Evolutionary conservation across 2,113 vertebrate genomes (phyloP).

Genomic region (Sminthopsis crassicaudata): DNA sequence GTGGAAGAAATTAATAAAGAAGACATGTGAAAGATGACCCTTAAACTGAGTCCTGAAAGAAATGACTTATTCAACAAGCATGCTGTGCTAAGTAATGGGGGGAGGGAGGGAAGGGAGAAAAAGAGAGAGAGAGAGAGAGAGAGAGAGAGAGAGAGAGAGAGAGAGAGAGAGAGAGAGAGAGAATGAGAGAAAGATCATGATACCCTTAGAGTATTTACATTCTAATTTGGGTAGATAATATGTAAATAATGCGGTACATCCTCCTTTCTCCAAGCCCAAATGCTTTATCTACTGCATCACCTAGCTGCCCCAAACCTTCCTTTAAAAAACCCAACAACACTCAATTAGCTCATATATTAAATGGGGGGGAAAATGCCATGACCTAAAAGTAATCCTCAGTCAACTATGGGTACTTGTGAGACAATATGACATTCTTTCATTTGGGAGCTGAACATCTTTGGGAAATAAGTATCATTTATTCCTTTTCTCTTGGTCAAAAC

Average conservation of each 20-base stretch:
- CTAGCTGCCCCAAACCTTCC: neutral
- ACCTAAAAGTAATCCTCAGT: slow-evolving; percentile 14
- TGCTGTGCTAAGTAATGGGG: neutral
- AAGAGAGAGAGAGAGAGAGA: no score
- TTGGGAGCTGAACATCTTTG: neutral
- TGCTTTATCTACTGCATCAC: neutral
- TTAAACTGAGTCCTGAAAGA: neutral
- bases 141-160: no score
- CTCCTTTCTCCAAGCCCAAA: neutral
- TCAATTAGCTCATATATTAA: slow-evolving; percentile 1
- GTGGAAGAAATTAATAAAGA: neutral
- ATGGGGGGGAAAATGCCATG: neutral
- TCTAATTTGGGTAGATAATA: neutral
- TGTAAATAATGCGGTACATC: neutral
- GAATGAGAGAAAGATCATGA: no score
- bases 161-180: no score
- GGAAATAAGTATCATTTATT: neutral
- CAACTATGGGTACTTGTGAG: slow-evolving; percentile 1
- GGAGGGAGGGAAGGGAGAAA: no score
- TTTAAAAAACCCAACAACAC: neutral
- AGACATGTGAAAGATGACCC: neutral
- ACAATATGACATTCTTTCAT: neutral
- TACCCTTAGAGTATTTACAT: neutral
- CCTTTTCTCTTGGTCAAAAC: neutral
- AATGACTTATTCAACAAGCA: neutral